Conservation (phyloP, 2,888 invertebrate genomes). For the Latrodectus hesperus region DNA sequence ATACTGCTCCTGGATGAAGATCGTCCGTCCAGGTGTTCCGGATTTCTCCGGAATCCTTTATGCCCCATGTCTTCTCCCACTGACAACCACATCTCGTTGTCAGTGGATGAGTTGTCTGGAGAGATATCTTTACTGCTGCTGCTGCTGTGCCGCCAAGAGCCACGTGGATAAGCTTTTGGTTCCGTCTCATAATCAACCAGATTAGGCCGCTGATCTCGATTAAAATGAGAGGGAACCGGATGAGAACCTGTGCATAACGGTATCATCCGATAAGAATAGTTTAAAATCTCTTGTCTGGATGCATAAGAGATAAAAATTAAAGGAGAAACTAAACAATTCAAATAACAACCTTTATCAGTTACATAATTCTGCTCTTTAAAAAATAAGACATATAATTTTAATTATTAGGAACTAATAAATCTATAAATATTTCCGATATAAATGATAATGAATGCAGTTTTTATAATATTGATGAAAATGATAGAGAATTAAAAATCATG, state of each 20-base stretch:
- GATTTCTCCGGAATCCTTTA: conserved; percentile 30
- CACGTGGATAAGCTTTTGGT: conserved; percentile 56
- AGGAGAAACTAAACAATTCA: no score
- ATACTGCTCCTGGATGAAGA: conserved; percentile 47
- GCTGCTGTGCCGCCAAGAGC: conserved; percentile 52
- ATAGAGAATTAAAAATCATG: no score
- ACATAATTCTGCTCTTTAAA: no score
- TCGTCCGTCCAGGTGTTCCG: conserved; percentile 30
- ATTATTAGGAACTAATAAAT: no score
- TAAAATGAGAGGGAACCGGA: conserved; percentile 16
- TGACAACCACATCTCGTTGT: conserved; percentile 64
- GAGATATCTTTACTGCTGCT: conserved; percentile 64
- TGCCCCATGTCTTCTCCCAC: conserved; percentile 55
- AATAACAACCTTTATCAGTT: no score
- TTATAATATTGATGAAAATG: no score
- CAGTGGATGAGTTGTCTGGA: conserved; percentile 62
- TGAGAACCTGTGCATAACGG: conserved; percentile 6
- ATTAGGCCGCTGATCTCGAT: conserved; percentile 25
- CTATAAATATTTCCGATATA: no score
- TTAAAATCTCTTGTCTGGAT: no score
- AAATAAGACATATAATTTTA: no score
- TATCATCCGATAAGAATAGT: no score
- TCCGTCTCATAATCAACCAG: conserved; percentile 59
- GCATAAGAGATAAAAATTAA: no score
- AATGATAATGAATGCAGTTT: no score